Conservation (phyloP, 2,797 vertebrate species). For the Sebastes matsubarae region DNA sequence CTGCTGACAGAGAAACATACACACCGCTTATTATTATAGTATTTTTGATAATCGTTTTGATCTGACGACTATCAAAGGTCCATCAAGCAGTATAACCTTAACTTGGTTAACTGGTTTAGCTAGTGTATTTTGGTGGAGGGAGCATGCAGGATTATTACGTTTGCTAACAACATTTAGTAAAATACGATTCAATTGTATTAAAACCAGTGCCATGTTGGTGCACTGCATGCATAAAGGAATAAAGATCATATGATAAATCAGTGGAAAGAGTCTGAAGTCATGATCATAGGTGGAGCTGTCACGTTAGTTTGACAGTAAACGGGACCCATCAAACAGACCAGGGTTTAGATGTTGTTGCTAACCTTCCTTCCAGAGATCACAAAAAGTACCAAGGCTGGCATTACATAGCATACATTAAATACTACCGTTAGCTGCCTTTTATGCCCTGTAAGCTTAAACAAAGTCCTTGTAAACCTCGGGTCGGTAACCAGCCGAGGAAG, state of each 20-base stretch:
- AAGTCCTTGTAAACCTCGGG: not conserved
- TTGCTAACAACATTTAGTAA: not conserved
- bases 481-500: slow-evolving; percentile 10
- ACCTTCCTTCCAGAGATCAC: not conserved
- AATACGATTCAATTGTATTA: not conserved
- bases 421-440: not conserved
- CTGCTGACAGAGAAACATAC: not conserved
- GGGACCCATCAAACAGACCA: not conserved
- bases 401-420: not conserved
- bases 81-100: not conserved
- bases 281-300: too few relatives aligned
- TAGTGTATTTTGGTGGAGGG: not conserved
- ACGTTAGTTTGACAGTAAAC: not conserved
- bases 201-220: not conserved
- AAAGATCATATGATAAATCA: not conserved
- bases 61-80: not conserved
- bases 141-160: not conserved
- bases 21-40: not conserved
- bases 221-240: not conserved
- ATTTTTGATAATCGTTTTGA: not conserved
- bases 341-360: not conserved
- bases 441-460: not conserved
- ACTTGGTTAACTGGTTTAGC: not conserved
- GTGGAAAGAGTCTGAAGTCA: not conserved
- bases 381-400: not conserved